Conservation (phyloP, 2,888 invertebrate genomes). For the Drosophila mimetica region DNA sequence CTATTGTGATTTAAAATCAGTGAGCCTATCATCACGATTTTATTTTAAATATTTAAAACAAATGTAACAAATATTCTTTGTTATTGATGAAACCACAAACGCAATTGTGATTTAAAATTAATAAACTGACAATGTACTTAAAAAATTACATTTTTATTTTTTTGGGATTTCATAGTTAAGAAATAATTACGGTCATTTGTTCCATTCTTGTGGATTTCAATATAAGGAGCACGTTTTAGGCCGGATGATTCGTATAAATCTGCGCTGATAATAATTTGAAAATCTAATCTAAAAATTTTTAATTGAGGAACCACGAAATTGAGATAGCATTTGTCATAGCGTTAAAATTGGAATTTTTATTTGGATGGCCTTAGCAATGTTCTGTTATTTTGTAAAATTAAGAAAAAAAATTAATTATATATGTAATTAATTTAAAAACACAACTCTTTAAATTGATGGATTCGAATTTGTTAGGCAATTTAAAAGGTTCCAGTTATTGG, state of each 20-base stretch:
- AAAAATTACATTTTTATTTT: neutral
- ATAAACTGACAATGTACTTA: constrained; percentile 1
- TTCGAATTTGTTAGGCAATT: no score
- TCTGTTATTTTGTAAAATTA: no score
- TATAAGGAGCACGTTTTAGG: neutral
- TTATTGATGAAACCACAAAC: neutral
- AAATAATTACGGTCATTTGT: no score
- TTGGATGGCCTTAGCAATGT: no score
- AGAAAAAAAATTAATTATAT: no score
- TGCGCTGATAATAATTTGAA: constrained; percentile 13
- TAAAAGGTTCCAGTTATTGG: no score
- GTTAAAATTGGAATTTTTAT: no score
- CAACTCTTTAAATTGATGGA: no score
- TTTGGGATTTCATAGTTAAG: no score
- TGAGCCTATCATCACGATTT: neutral
- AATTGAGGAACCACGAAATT: neutral
- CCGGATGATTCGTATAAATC: constrained; percentile 27
- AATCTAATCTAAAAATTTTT: constrained; percentile 7
- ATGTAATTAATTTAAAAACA: no score
- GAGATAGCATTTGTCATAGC: neutral
- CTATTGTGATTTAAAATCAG: neutral
- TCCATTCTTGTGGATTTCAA: no score
- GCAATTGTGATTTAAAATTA: constrained; percentile 7
- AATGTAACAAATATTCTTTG: neutral
- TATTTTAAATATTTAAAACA: neutral